Evolutionary conservation across 2,797 vertebrate species (phyloP), one percentile per base, ranked within the genome.

Genomic region (Okamejei kenojei): DNA sequence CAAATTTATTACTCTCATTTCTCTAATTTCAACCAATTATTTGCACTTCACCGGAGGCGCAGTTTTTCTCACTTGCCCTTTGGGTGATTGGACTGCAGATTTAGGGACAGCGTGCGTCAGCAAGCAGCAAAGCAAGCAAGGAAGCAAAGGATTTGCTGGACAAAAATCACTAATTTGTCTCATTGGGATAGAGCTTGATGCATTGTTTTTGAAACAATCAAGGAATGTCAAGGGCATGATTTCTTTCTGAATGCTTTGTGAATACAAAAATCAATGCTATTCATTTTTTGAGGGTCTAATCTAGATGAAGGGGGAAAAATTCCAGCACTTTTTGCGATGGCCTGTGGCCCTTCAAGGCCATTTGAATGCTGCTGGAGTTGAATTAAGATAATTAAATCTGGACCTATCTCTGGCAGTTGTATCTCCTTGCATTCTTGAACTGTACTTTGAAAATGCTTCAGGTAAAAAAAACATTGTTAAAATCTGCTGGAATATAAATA

Each of bases 101-200:
- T 93, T 78, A 95, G 95, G 71, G 68, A 94, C 32, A 93, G 58
- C 93, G 94, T 93, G 95, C 35, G 80, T 0, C 93, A 29, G 68
- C 29, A 93, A 94, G 45, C 93, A 95, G 93, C 29, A 68, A 95
- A 93, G 1, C 0, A 94, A 65, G 90, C 0, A 88, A 63, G 93
- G 58, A 71, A 76, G 93, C 88, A 38, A 79, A 38, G n/a, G 45
- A 21, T 79, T 94, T 94, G 54, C 17, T 94, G 6, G 0, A 94
- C 32, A 19, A 35, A 0, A 10, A 81, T 94, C 94, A 35, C 94
- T 94, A 94, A 95, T 94, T 95, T 95, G 84, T 23, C 90, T 95
- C 92, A 95, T 88, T 81, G 93, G 74, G 93, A 93, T 26, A 94
- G 94, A 11, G 65, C 94, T 93, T 74, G 11, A 93, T 93, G 90